phyloP scores from a whole-genome alignment of 2,113 vertebrate species.

The Embiotoca jacksoni region DNA sequence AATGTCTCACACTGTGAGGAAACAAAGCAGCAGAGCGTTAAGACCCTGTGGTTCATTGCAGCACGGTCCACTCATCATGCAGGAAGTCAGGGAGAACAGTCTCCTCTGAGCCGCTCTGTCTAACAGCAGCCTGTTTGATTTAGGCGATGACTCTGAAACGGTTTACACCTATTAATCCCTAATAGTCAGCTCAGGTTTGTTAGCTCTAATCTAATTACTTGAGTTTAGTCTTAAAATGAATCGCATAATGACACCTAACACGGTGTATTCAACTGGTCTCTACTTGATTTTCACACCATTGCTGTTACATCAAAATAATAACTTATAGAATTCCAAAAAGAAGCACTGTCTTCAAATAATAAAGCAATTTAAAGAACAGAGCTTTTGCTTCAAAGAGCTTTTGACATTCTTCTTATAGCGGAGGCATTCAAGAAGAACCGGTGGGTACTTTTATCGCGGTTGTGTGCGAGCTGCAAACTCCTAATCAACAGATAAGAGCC shows the following conservation, averaged over 20 bases:
- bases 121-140: conserved; percentile 46
- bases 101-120: conserved; percentile 40
- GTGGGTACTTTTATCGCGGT: conserved; percentile 6
- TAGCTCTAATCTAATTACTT: conserved; percentile 18
- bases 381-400: conserved; percentile 27
- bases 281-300: conserved; percentile 28
- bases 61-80: conserved; percentile 62
- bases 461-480: conserved; percentile 13
- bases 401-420: conserved; percentile 34
- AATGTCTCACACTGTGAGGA: conserved; percentile 55
- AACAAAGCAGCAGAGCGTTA: conserved; percentile 64
- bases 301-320: background rate
- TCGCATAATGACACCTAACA: background rate
- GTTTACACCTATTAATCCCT: conserved; percentile 48
- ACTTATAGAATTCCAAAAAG: background rate
- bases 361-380: conserved; percentile 14
- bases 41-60: conserved; percentile 62
- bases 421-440: conserved; percentile 23
- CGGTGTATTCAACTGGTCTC: conserved; percentile 38
- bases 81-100: conserved; percentile 50
- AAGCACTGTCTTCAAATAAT: background rate
- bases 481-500: conserved; percentile 40
- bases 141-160: conserved; percentile 18
- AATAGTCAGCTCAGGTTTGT: conserved; percentile 32
- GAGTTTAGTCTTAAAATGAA: conserved; percentile 31